phyloP scores from a whole-genome alignment of 2,113 vertebrate species.

The Gymnocephalus cernua region DNA sequence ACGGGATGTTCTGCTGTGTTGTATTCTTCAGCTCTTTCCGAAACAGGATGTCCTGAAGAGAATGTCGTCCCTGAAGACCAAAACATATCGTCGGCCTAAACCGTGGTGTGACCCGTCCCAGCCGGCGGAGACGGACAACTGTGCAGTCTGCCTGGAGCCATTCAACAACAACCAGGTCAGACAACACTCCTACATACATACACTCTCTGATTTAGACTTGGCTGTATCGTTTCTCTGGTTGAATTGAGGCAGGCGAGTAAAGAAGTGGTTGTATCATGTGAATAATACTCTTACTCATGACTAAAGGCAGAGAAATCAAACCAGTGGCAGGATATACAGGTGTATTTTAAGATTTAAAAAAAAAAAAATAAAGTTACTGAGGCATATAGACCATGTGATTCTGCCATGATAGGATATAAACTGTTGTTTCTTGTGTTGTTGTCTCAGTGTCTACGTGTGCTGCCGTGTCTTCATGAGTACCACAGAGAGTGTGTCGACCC shows the following conservation, averaged over 20 bases:
- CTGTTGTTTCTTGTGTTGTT: not conserved
- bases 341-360: not conserved
- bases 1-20: not conserved
- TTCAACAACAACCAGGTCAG: slow-evolving; percentile 93
- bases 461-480: slow-evolving; percentile 94
- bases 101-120: slow-evolving; percentile 64
- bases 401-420: not conserved
- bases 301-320: too few species aligned
- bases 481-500: slow-evolving; percentile 95
- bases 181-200: fast-evolving
- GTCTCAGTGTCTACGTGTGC: slow-evolving; percentile 90
- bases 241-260: not conserved
- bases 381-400: not conserved
- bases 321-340: too few species aligned
- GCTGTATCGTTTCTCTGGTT: not conserved
- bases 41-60: slow-evolving; percentile 88
- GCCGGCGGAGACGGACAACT: slow-evolving; percentile 86
- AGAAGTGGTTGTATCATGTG: not conserved
- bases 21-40: slow-evolving; percentile 81
- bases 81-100: slow-evolving; percentile 86
- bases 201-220: not conserved
- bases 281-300: not conserved
- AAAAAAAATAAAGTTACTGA: not conserved
- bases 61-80: slow-evolving; percentile 88
- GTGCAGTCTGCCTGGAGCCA: slow-evolving; percentile 92